These are phyloP conservation scores for Smittia sp. DNA, from an alignment of 2,888 invertebrate genomes.

Conservation along the genomic window DNA sequence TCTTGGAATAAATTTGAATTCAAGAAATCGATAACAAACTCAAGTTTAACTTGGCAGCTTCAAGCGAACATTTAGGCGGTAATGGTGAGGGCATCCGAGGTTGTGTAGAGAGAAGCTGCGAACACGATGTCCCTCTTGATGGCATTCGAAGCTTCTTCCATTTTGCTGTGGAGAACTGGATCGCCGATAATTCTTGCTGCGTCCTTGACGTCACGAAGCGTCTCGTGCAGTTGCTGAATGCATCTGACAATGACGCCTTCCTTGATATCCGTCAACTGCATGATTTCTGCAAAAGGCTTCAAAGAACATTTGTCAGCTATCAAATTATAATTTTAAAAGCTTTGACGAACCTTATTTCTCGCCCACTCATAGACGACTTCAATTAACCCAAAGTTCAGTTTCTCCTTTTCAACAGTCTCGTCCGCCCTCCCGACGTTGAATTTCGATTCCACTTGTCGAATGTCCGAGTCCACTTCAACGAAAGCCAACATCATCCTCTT, in stretches of 20 bases:
- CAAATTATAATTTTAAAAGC: slow-evolving; percentile 41
- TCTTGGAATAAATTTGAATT: not conserved
- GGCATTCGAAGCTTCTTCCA: slow-evolving; percentile 89
- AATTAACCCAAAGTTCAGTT: slow-evolving; percentile 85
- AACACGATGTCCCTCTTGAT: slow-evolving; percentile 98
- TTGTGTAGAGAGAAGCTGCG: slow-evolving; percentile 91
- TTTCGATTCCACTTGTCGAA: slow-evolving; percentile 65
- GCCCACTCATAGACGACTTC: slow-evolving; percentile 98
- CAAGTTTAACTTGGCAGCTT: too few species aligned
- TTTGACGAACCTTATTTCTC: slow-evolving; percentile 65
- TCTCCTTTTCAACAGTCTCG: slow-evolving; percentile 58
- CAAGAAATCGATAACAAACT: too few species aligned
- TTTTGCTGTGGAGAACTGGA: slow-evolving; percentile 84
- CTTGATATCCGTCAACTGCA: slow-evolving; percentile 88
- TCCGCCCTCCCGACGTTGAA: slow-evolving; percentile 53
- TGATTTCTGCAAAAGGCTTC: slow-evolving; percentile 89
- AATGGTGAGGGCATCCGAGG: slow-evolving; percentile 46
- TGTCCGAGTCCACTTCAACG: slow-evolving; percentile 64
- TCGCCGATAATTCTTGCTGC: slow-evolving; percentile 93
- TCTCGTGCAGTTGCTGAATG: slow-evolving; percentile 94
- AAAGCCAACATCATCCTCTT: slow-evolving; percentile 66
- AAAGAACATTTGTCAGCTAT: too few species aligned
- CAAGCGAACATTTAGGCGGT: slow-evolving; percentile 14
- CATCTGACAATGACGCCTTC: slow-evolving; percentile 97
- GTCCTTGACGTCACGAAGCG: slow-evolving; percentile 81